These are phyloP conservation scores for Scolopax bukidnonensis DNA, from an alignment of 2,797 vertebrate species.

Conservation along the genomic window DNA sequence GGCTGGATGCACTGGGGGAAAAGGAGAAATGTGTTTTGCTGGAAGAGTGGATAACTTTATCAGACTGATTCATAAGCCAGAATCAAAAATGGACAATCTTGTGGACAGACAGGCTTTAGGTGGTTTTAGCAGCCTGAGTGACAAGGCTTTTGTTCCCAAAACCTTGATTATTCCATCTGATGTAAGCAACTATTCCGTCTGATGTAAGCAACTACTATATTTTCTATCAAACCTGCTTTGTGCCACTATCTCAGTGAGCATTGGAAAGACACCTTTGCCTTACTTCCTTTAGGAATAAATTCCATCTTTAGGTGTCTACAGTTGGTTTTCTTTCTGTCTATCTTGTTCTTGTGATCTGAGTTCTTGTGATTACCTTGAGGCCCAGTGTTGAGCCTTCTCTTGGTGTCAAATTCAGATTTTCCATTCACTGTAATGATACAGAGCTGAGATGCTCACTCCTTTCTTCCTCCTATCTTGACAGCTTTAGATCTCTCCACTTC, in stretches of 20 bases:
- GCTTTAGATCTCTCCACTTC: neutral
- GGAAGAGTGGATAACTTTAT: neutral
- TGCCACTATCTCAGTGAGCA: neutral
- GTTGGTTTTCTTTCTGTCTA: neutral
- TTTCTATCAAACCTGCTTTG: neutral
- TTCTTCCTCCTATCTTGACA: neutral
- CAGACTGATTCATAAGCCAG: neutral
- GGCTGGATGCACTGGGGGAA: neutral
- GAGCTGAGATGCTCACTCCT: neutral
- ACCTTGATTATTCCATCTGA: neutral
- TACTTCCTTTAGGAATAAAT: neutral
- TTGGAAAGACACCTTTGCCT: neutral
- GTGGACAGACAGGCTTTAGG: accelerated
- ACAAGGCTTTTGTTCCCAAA: neutral
- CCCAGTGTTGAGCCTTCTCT: accelerated
- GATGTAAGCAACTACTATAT: neutral
- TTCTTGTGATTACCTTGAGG: neutral
- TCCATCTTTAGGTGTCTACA: neutral
- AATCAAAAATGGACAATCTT: neutral
- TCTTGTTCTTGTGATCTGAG: neutral
- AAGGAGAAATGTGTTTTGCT: neutral
- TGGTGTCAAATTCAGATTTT: neutral
- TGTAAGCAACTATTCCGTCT: neutral
- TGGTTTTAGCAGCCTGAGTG: neutral
- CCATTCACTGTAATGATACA: neutral